Conservation (phyloP, 2,888 invertebrate species). For the Poecilobothrus nobilitatus region DNA sequence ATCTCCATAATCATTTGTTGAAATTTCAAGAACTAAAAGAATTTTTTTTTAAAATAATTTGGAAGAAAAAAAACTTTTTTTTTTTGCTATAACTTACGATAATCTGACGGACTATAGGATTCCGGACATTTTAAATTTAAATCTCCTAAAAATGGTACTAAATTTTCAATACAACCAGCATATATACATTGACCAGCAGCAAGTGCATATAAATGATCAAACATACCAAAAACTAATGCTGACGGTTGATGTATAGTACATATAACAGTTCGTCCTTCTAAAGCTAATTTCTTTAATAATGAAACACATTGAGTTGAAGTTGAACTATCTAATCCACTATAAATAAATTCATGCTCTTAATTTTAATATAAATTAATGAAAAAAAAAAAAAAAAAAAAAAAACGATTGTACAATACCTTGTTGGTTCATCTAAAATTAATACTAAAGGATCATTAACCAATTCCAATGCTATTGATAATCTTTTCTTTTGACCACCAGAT, state of each 20-base stretch:
- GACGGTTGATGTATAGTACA: constrained; percentile 90
- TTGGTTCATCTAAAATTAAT: constrained; percentile 91
- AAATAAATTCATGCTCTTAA: constrained; percentile 25
- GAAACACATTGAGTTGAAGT: constrained; percentile 75
- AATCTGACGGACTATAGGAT: constrained; percentile 88
- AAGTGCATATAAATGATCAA: constrained; percentile 79
- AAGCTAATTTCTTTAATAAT: constrained; percentile 70
- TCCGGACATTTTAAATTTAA: constrained; percentile 69
- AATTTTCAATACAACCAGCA: constrained; percentile 64
- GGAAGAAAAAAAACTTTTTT: too few relatives aligned
- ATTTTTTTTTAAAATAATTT: constrained; percentile 8
- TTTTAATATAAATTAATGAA: not conserved
- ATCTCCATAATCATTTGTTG: constrained; percentile 67
- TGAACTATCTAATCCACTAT: constrained; percentile 70
- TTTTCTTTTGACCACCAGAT: constrained; percentile 85
- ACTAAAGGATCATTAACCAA: constrained; percentile 85
- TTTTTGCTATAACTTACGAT: constrained; percentile 52
- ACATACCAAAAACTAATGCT: constrained; percentile 74
- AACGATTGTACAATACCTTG: constrained; percentile 55
- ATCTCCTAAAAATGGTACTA: constrained; percentile 68
- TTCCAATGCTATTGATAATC: constrained; percentile 83
- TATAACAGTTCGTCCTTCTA: constrained; percentile 76
- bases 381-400: too few relatives aligned
- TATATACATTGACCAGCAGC: constrained; percentile 72
- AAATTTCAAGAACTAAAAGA: constrained; percentile 65